Base-by-base conservation (phyloP, 2,888 invertebrate genomes). In the Drosophila falleni region DNA sequence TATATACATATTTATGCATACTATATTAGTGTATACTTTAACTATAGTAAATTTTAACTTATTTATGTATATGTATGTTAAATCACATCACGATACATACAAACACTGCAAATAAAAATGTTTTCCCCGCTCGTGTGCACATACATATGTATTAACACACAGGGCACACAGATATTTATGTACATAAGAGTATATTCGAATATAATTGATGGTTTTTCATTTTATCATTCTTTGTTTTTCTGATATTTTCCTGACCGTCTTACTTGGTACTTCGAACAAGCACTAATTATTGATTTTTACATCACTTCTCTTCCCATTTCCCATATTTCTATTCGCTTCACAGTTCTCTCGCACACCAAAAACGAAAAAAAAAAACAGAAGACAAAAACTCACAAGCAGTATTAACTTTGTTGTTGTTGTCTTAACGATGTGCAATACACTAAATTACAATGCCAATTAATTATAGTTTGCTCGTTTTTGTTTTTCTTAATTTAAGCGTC, bases 281-380 rank as follows among this genome's bases (percentile, higher is more conserved):
- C 71, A 41, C 67, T 83, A 82, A 68, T 75, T 81, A 87, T 86
- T 87, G 87, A 80, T 81, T 81, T 81, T 81, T 87, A 68, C 77
- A 62, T 68, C 78, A 74, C 68, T 59, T 63, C 75, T 70, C 66
- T 23, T 23, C 23, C 23, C 23, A 23, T 23, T 23, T 23, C 23
- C 23, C 23, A 23, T 23, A 23, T 23, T 23, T 4, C 23, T 23
- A 41, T 71, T 64, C 44, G 42, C 46, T 60, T 60, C 56, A 9
- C 16, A 42, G 60, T 71, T 63, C 62, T 26, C 41, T 55, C 16
- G 11, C 61, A 75, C 76, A 42, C 37, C 26, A 51, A 41, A 73
- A 62, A 69, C 50, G 31, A 39, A 62, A 15, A 47, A 35, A 50
- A 46, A 41, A 47, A 51, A 44, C 50, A 41, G 33, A 62, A 15